A percentile compares a stretch with the other conserved stretches of the same genome.
These are phyloP conservation scores for Trachops cirrhosus DNA, from an alignment of 2,797 vertebrate species.

Conservation along the genomic window DNA sequence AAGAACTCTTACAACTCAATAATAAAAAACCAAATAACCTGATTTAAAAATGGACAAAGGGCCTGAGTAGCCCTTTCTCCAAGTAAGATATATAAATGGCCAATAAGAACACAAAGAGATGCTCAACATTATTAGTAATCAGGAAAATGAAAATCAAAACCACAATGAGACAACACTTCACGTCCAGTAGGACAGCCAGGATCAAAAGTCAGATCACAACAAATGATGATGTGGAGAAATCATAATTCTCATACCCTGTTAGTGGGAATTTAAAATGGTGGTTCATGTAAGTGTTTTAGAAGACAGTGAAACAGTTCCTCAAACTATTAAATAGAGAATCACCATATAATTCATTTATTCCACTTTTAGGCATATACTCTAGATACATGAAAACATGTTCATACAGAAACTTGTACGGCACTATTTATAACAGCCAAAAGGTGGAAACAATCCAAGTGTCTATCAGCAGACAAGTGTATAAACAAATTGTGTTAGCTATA, in stretches of 20 bases:
- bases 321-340: not conserved
- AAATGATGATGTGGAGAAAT: not conserved
- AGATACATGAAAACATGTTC: not conserved
- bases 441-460: not conserved
- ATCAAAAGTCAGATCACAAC: not conserved
- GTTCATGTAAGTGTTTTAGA: not conserved
- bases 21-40: not conserved
- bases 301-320: not conserved
- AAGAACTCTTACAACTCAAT: not conserved
- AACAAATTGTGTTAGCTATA: not conserved
- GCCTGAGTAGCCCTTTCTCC: not conserved
- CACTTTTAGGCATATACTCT: not conserved
- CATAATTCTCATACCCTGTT: not conserved
- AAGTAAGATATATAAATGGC: not conserved
- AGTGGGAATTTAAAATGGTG: not conserved
- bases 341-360: not conserved
- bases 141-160: slow-evolving; percentile 14
- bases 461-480: not conserved
- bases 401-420: not conserved
- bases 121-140: not conserved
- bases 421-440: not conserved
- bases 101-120: not conserved
- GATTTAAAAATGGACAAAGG: not conserved
- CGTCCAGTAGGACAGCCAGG: not conserved
- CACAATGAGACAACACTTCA: not conserved